Base-by-base conservation (phyloP, 30 jellyfish, hydroid and myxozoan genomes). In the Turritopsis dohrnii region DNA sequence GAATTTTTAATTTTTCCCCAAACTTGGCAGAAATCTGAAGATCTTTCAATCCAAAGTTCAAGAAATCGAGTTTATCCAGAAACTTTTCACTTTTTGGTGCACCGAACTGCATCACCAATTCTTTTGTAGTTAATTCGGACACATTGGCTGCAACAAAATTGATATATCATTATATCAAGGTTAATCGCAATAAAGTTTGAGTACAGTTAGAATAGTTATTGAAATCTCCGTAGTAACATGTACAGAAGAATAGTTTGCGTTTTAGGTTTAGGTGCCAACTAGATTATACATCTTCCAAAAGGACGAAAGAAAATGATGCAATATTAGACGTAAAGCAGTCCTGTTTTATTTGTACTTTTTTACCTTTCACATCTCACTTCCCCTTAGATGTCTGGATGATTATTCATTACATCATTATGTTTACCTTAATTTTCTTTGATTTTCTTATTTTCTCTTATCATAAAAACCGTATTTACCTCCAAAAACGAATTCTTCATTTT, bases 21-120 rank as follows among this genome's bases (percentile, higher is more conserved):
- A 90, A 79, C 71, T n/a, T 54, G 9, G 96, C 97, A 19, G 28
- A 28, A 29, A 86, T 54, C 65, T 84, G 81, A 28, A 90, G 71
- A 85, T 90, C 84, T 84, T 74, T 66, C 19, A 90, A 53, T 18
- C 92, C 97, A 85, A 90, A 90, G 76, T 90, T 87, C 31, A 90
- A 82, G 79, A 90, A 90, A 21, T 85, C 89, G 79, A 85, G 72
- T n/a, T 86, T 86, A 53, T 74, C 85, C 79, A 90, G 24, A 31
- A 75, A 81, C 74, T 76, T 79, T n/a, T 91, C 91, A 28, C 79
- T 73, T 27, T 80, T 85, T 71, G 74, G 83, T 18, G 95, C 97
- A 1, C 94, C 94, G 54, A 90, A 90, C 19, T 85, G 75, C 74
- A 74, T 66, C 81, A 86, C 75, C 54, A 90, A 65, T 21, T 71